Evolutionary conservation across 2,888 invertebrate genomes (phyloP).

Genomic region (Rhagonycha lutea): DNA sequence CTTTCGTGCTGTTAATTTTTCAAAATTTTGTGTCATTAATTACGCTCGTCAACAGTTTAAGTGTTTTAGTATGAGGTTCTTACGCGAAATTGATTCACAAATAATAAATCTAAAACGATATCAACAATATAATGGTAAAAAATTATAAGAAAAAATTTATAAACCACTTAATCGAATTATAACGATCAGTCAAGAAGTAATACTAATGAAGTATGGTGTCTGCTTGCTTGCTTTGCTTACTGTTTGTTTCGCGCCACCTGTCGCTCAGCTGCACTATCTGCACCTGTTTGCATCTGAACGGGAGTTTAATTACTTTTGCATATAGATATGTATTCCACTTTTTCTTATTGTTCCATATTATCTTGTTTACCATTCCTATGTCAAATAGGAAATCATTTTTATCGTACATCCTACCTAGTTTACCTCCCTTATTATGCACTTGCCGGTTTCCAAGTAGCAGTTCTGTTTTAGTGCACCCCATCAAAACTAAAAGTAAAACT

Average conservation of each 20-base stretch:
- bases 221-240: conserved; percentile 23
- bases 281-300: conserved; percentile 33
- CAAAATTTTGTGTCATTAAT: neutral
- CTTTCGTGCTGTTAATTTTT: neutral
- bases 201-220: conserved; percentile 43
- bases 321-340: neutral
- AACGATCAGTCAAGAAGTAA: conserved; percentile 36
- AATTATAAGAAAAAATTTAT: conserved; percentile 7
- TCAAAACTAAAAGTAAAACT: conserved; percentile 12
- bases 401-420: neutral
- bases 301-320: neutral
- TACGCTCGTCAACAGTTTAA: neutral
- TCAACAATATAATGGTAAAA: neutral
- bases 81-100: neutral
- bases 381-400: neutral
- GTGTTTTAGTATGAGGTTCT: neutral
- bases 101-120: neutral
- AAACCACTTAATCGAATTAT: conserved; percentile 40
- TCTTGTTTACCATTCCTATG: neutral
- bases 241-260: conserved; percentile 40
- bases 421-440: neutral
- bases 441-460: conserved; percentile 10
- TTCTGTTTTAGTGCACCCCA: conserved; percentile 23
- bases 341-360: neutral
- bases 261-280: conserved; percentile 42